phyloP scores from a whole-genome alignment of 2,888 invertebrate genomes.

The Eulithis prunata region DNA sequence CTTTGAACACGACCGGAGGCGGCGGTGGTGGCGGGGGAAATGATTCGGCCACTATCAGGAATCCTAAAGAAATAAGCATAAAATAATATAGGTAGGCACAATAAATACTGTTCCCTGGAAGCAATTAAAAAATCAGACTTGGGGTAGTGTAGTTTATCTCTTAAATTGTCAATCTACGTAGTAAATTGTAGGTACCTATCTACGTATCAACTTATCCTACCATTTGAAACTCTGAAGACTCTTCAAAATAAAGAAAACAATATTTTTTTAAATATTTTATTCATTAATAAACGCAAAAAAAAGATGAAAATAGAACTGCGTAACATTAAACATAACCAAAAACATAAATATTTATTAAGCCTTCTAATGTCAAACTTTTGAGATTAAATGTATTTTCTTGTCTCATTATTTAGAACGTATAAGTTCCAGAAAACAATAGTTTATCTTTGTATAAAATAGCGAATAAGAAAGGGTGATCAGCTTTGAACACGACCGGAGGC shows the following conservation, averaged over 20 bases:
- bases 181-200: too few relatives aligned
- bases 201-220: too few relatives aligned
- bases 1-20: conserved; percentile 32
- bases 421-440: conserved; percentile 44
- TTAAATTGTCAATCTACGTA: too few relatives aligned
- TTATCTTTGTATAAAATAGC: conserved; percentile 44
- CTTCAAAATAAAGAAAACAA: conserved; percentile 1
- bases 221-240: not conserved
- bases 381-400: too few relatives aligned
- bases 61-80: conserved; percentile 4
- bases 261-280: not conserved
- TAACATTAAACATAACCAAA: not conserved
- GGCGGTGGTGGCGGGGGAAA: conserved; percentile 28
- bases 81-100: too few relatives aligned
- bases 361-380: too few relatives aligned
- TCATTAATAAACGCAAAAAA: not conserved
- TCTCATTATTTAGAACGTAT: conserved; percentile 7
- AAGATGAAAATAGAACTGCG: not conserved
- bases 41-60: not conserved
- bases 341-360: too few relatives aligned
- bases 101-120: too few relatives aligned
- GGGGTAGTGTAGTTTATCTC: too few relatives aligned
- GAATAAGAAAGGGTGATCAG: conserved; percentile 45
- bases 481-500: conserved; percentile 33
- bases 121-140: too few relatives aligned